phyloP scores from a whole-genome alignment of 2,888 invertebrate genomes.

The Gibbula magus region DNA sequence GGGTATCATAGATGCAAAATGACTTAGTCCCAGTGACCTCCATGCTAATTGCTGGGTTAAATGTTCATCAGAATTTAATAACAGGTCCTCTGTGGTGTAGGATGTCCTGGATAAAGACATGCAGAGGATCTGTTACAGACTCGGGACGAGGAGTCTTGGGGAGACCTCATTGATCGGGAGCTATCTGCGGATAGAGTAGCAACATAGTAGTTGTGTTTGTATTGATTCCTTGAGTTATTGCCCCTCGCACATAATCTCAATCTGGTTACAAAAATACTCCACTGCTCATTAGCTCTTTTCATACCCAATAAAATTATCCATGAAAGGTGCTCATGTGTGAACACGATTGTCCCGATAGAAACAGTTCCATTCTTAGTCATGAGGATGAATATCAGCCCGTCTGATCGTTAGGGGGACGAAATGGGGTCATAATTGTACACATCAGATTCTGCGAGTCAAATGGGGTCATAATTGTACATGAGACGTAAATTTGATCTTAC shows the following conservation, averaged over 20 bases:
- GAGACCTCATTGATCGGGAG: neutral
- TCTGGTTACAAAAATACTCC: neutral
- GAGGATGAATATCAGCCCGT: too few species aligned
- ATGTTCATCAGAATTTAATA: neutral
- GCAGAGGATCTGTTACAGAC: neutral
- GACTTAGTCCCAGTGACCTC: neutral
- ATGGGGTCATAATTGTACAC: too few species aligned
- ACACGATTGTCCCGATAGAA: too few species aligned
- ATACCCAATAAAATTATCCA: neutral
- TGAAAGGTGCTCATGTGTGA: neutral
- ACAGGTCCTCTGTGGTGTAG: neutral
- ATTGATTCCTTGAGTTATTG: slow-evolving; percentile 11
- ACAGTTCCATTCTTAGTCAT: too few species aligned
- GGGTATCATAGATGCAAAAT: too few species aligned
- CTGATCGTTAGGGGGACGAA: too few species aligned
- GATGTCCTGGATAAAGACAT: neutral
- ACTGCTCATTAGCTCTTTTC: neutral
- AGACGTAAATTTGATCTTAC: too few species aligned
- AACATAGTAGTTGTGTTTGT: neutral
- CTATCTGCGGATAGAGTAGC: neutral
- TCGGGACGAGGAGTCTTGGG: neutral
- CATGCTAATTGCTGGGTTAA: slow-evolving; percentile 13
- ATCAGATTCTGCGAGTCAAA: too few species aligned
- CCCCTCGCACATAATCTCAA: neutral
- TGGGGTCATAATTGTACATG: too few species aligned